These are phyloP conservation scores for Sceloporus tristichus DNA, from an alignment of 2,113 vertebrate species.

Conservation along the genomic window DNA sequence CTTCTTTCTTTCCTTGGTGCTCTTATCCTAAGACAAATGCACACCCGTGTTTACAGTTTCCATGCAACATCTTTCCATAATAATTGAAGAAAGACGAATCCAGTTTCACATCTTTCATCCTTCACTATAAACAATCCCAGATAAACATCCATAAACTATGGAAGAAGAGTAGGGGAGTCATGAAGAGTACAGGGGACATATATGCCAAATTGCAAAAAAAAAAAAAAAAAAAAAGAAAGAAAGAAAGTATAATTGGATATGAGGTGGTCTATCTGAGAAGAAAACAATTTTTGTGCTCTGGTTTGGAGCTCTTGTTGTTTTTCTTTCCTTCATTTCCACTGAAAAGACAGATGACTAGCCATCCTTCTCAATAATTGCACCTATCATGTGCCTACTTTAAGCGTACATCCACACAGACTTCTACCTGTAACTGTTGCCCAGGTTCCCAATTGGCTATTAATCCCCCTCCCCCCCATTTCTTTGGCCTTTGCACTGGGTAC, in stretches of 20 bases:
- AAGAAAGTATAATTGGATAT: neutral
- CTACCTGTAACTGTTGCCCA: too few species aligned
- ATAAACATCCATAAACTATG: slow-evolving; percentile 39
- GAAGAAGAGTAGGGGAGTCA: neutral
- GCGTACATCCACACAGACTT: neutral
- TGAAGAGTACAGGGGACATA: slow-evolving; percentile 8
- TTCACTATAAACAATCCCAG: slow-evolving; percentile 56
- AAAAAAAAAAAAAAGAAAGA: too few species aligned
- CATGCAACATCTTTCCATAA: slow-evolving; percentile 48
- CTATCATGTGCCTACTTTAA: neutral
- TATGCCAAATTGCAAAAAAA: slow-evolving; percentile 45
- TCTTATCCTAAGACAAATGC: slow-evolving; percentile 46
- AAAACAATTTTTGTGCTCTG: slow-evolving; percentile 10
- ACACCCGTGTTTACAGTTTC: slow-evolving; percentile 63
- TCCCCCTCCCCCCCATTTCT: neutral
- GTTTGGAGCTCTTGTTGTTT: neutral
- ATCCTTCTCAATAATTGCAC: slow-evolving; percentile 9
- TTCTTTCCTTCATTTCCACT: slow-evolving; percentile 16
- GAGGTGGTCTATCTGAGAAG: neutral
- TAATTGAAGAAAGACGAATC: slow-evolving; percentile 56
- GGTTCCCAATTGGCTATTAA: neutral
- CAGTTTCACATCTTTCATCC: slow-evolving; percentile 55
- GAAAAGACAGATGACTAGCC: slow-evolving; percentile 31
- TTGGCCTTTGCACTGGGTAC: neutral
- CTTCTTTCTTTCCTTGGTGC: slow-evolving; percentile 41